Evolutionary conservation across 2,888 invertebrate species (phyloP).

Genomic region (Aphodius sticticus): DNA sequence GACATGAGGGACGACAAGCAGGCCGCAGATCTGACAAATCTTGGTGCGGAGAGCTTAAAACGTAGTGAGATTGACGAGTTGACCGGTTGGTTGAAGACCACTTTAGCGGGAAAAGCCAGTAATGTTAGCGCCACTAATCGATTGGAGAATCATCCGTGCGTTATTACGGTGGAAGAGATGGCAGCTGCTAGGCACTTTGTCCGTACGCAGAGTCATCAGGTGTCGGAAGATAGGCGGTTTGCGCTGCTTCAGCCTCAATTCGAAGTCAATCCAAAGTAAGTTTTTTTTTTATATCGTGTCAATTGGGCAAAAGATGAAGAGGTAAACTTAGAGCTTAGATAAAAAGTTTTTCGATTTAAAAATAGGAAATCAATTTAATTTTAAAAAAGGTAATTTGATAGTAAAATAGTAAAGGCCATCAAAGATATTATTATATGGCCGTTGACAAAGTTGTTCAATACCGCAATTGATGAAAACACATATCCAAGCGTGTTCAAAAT

Average conservation of each 20-base stretch:
- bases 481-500: too few species aligned
- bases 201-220: constrained; percentile 82
- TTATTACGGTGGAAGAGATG: constrained; percentile 96
- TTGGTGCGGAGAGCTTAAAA: constrained; percentile 74
- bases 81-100: constrained; percentile 79
- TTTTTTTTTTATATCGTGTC: constrained; percentile 30
- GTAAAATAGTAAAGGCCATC: too few species aligned
- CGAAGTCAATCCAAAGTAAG: constrained; percentile 92
- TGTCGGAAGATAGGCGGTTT: constrained; percentile 86
- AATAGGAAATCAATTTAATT: too few species aligned
- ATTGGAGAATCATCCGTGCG: constrained; percentile 90
- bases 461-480: too few species aligned
- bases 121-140: constrained; percentile 85
- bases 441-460: too few species aligned
- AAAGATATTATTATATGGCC: too few species aligned
- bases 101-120: constrained; percentile 80
- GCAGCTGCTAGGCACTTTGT: constrained; percentile 95
- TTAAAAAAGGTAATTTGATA: too few species aligned
- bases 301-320: neutral
- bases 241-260: constrained; percentile 89
- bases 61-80: constrained; percentile 81
- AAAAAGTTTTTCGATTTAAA: too few species aligned
- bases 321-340: neutral
- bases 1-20: constrained; percentile 81
- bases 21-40: constrained; percentile 66